Percentiles rank a stretch among this genome's conserved stretches.
Conservation (phyloP, 2,888 invertebrate species). For the Minunthozetes semirufus region DNA sequence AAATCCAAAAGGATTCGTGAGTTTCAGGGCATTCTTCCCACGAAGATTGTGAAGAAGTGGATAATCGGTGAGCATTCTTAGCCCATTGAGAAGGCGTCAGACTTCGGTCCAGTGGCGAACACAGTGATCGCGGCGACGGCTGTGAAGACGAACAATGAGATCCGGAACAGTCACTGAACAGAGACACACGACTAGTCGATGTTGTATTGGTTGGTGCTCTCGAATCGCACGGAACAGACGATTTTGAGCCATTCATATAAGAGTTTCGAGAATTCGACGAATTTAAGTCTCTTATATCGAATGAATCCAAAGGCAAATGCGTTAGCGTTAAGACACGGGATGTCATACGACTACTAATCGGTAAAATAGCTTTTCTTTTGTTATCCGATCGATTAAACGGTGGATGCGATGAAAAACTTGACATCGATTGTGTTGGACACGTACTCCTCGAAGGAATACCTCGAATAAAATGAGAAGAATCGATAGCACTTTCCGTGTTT, state of each 20-base stretch:
- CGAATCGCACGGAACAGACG: neutral
- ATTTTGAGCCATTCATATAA: neutral
- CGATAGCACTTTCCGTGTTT: neutral
- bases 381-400: slow-evolving; percentile 36
- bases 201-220: neutral
- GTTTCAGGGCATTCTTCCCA: neutral
- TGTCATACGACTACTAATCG: slow-evolving; percentile 40
- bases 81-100: neutral
- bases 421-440: slow-evolving; percentile 20
- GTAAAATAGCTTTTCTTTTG: slow-evolving; percentile 38
- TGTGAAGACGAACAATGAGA: neutral
- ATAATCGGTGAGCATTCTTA: neutral
- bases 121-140: neutral
- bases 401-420: neutral
- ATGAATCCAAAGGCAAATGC: slow-evolving; percentile 9
- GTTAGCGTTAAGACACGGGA: slow-evolving; percentile 38
- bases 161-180: neutral
- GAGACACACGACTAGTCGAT: neutral
- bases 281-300: slow-evolving; percentile 44
- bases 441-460: neutral
- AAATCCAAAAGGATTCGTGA: neutral
- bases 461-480: neutral
- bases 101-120: neutral
- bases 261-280: neutral
- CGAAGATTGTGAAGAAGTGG: neutral